Base-by-base conservation (phyloP, 2,888 invertebrate species). In the Myathropa florea region DNA sequence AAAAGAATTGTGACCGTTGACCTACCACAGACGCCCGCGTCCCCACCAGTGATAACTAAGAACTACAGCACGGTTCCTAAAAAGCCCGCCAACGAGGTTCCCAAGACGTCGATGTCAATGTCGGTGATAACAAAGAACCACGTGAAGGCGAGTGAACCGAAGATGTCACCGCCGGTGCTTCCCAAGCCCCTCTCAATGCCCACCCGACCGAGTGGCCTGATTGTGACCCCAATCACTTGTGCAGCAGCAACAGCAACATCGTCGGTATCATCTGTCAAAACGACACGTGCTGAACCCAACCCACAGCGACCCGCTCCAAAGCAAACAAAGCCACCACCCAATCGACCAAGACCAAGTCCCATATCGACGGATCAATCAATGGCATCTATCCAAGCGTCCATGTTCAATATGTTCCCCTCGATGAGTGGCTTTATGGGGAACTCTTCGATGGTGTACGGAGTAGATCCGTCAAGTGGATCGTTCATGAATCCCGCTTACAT, bases 401-500 rank as follows among this genome's bases (percentile, higher is more conserved):
- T 77, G 72, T 71, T 67, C n/a, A 82, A 46, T 24, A 78, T 75
- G 78, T 83, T 71, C 18, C 61, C 82, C 0, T 64, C 77, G 3
- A 39, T 53, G 6, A 65, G 36, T n/a, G 39, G 39, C 9, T 83
- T 67, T 2, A 71, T 79, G 21, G 83, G 75, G 21, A 55, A 60
- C 26, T 72, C 76, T 7, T 46, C 65, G 0, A 79, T 75, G 75
- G 71, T 86, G 75, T 86, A 78, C n/a, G 83, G 83, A 33, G 65
- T 85, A 30, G 68, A 81, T 64, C 57, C 77, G 6, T 63, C 85
- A 6, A 72, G 82, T 4, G 71, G 75, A 33, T 30, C 86, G 18
- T 86, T 79, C 46, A 75, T 75, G 26, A 83, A 83, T 36, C 75
- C 86, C 23, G 75, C 86, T 10, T 86, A 65, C 24, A 26, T 76